Base-by-base conservation (phyloP, 1,140 invertebrate genomes). In the Listronotus oregonensis region DNA sequence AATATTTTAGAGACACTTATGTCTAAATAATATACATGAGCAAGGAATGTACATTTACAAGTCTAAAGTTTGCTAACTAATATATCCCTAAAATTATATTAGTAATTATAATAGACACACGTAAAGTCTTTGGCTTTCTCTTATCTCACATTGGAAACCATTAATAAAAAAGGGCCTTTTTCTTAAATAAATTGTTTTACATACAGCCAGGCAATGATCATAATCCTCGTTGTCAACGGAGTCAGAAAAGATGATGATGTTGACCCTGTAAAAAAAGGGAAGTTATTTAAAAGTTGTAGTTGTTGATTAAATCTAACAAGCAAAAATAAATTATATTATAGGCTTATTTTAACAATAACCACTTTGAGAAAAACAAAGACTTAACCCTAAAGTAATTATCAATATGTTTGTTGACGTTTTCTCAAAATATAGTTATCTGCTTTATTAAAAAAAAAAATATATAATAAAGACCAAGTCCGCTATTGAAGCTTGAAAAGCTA, bases 21-120 rank as follows among this genome's bases (percentile, higher is more conserved):
- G 8, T 55, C 15, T 37, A 18, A 56, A 43, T 64, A 64, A 56
- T 56, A 64, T 64, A 55, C 43, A 64, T 65, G 63, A 65, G 63
- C 63, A 58, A 65, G 63, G 55, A 65, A 65, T 65, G 63, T 65
- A 65, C 63, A 65, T 18, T 18, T 46, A 64, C 32, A 44, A 63
- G 40, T 49, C 31, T 58, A 51, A 43, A 51, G 15, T 32, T 52
- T 62, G 6, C 21, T 49, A 51, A 6, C 6, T 61, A 42, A 8
- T 27, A 14, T 31, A 5, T 14, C 47, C 21, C 18, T 61, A 42
- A 40, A 39, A 61, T 10, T 27, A 44, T 39, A 64, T 18, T 12
- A n/a, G 56, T 18, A 18, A 50, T 18, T 27, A 50, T 27, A 43
- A 55, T 55, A 64, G 62, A 49, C 52, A 64, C 42, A 64, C 31